Evolutionary conservation across 2,888 invertebrate species (phyloP), one percentile per base, ranked within the genome.

Genomic region (Heliothis peltigera): DNA sequence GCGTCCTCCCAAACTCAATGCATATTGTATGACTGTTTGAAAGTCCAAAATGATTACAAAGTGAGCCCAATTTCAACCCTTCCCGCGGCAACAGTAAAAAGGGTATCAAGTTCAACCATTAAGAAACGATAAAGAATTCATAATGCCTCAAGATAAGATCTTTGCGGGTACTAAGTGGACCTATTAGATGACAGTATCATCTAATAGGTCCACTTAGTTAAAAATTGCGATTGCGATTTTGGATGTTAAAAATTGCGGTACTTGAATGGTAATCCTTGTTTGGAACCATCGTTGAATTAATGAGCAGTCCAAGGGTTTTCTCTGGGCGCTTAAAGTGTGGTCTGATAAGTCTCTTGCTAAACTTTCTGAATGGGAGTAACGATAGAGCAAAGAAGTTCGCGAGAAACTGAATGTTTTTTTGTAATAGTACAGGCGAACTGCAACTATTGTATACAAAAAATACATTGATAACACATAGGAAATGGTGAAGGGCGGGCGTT

Each of bases 1-100:
- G 15, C 22, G 8, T 49, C 59, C 55, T 68, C 22, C 10, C 19
- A 25, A 63, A 71, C 57, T 70, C 44, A 25, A 75, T 70, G 64
- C 75, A 75, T 74, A 75, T 75, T 74, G 75, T n/a, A 75, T n/a
- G 28, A n/a, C 63, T 48, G 47, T 28, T 74, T 75, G 60, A 70
- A 60, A 21, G n/a, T 43, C 46, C 39, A 25, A 49, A 60, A 70
- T 75, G 47, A 66, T 58, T 35, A 60, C 54, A 25, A 58, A 61
- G 35, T 63, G 59, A 49, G 28, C 10, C 47, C 22, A 12, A 55
- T 54, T 43, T 21, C 42, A 49, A 58, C 66, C 63, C 62, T 60
- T 57, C 25, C 56, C 28, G 21, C 5, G 22, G 43, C 42, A 8
- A 35, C 19, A 39, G 44, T 57, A n/a, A 63, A 66, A 47, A 46